phyloP scores from a whole-genome alignment of 2,113 vertebrate genomes.

The Elaphurus davidianus region DNA sequence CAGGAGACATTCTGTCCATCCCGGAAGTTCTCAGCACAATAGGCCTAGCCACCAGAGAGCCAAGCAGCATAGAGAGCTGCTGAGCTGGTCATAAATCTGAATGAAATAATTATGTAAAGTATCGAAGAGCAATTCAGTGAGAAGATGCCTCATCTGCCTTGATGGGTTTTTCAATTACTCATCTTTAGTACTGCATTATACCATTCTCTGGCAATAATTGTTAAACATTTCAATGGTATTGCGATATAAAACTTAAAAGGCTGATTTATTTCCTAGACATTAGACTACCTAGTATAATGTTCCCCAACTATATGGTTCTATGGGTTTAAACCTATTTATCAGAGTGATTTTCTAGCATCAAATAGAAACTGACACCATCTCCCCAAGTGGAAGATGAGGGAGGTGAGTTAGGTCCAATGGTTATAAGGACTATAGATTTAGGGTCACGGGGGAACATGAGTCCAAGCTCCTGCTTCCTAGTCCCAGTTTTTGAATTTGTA shows the following conservation, averaged over 20 bases:
- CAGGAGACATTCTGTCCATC: not conserved
- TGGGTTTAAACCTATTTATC: conserved; percentile 58
- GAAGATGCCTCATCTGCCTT: conserved; percentile 65
- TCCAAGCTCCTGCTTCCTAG: not conserved
- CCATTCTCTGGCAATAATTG: conserved; percentile 68
- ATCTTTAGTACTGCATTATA: conserved; percentile 66
- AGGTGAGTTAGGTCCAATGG: not conserved
- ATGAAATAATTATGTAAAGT: conserved; percentile 70
- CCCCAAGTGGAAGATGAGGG: not conserved
- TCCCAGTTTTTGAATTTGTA: not conserved
- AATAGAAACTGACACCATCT: not conserved
- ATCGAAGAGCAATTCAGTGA: conserved; percentile 61
- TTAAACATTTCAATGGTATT: conserved; percentile 60
- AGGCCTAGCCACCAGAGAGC: not conserved
- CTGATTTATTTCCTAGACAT: conserved; percentile 65
- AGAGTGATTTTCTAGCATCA: conserved; percentile 23
- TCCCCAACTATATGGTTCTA: not conserved
- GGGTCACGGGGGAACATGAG: not conserved
- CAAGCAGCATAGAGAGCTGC: conserved; percentile 18
- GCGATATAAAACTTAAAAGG: conserved; percentile 65
- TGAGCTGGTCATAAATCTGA: conserved; percentile 67
- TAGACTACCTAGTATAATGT: conserved; percentile 27
- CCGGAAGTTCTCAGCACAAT: not conserved
- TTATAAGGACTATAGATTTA: not conserved
- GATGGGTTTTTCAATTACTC: conserved; percentile 71